Evolutionary conservation across 64 coral and sea anemone species (phyloP).

Genomic region (Porites lutea): DNA sequence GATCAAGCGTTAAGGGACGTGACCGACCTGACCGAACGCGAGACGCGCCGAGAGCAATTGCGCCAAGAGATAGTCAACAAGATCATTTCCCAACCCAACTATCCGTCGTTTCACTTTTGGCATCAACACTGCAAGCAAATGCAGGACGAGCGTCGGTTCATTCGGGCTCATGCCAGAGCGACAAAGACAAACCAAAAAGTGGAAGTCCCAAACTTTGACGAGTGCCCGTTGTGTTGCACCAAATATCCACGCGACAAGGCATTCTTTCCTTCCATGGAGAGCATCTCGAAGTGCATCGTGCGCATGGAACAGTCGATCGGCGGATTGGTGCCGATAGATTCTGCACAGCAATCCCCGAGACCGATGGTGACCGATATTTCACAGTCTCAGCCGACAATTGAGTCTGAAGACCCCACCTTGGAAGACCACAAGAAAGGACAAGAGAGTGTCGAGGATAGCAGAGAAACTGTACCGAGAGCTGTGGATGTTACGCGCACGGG

Average conservation of each 20-base stretch:
- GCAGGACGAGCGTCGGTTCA: not conserved
- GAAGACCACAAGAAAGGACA: too few species aligned
- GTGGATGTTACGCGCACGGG: not conserved
- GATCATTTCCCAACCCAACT: not conserved
- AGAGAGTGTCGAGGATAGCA: not conserved
- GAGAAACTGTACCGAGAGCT: not conserved
- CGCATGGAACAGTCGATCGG: not conserved
- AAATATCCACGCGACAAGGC: not conserved
- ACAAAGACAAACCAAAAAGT: not conserved
- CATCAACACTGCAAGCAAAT: not conserved
- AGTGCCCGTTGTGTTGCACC: not conserved
- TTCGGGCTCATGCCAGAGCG: not conserved
- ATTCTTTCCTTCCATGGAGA: not conserved
- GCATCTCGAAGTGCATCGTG: not conserved
- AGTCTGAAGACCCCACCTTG: too few species aligned
- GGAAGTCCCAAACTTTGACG: not conserved
- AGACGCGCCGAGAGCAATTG: not conserved
- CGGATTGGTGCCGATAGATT: not conserved
- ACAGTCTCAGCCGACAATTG: too few species aligned
- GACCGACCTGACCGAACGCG: not conserved
- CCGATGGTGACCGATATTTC: too few species aligned
- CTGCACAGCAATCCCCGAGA: too few species aligned
- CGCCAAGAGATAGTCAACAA: not conserved
- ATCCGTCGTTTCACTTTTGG: constrained; percentile 1
- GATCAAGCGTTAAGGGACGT: not conserved